Evolutionary conservation across 2,113 vertebrate species (phyloP), one percentile per base, ranked within the genome.

Genomic region (Fregetta grallaria): DNA sequence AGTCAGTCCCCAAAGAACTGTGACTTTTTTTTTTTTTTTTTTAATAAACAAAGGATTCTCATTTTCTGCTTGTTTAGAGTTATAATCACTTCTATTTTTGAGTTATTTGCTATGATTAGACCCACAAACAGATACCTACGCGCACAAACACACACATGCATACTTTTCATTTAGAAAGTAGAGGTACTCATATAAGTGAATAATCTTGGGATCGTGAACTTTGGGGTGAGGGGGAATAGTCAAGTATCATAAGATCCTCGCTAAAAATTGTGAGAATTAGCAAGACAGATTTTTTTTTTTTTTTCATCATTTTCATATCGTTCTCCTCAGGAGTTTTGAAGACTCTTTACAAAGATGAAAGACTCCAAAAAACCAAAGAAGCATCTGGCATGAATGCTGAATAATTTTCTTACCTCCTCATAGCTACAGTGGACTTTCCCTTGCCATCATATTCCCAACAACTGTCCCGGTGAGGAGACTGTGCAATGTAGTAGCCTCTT

Each of bases 111-210:
- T 67, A 7, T 23, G 10, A 23, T n/a, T 61, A 67, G 38, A 61
- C 19, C 36, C 19, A 25, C 29, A 67, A 50, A 62, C 14, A n/a
- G 9, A 53, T 15, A 65, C 3, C 19, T 68, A 47, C 1, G 2
- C 2, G 1, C 29, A 21, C 15, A 32, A 13, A 17, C 36, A 6
- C 22, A 67, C 5, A 49, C 0, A 0, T 4, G 8, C 15, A 53
- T 1, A 0, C 12, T 61, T 63, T 50, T 63, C 23, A 47, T 32
- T 62, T 59, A 58, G 44, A 70, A 77, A 84, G 36, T 4, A 80
- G 55, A 77, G n/a, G 7, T 18, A 36, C 7, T 19, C 6, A 12
- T 6, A 2, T 6, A 65, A 85, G 27, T 20, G 6, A 81, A 25
- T 22, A 29, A 68, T 17, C 25, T 26, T 34, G 5, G 12, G 25